Base-by-base conservation (phyloP, 1,140 invertebrate species). In the Diploscapter pachys region DNA sequence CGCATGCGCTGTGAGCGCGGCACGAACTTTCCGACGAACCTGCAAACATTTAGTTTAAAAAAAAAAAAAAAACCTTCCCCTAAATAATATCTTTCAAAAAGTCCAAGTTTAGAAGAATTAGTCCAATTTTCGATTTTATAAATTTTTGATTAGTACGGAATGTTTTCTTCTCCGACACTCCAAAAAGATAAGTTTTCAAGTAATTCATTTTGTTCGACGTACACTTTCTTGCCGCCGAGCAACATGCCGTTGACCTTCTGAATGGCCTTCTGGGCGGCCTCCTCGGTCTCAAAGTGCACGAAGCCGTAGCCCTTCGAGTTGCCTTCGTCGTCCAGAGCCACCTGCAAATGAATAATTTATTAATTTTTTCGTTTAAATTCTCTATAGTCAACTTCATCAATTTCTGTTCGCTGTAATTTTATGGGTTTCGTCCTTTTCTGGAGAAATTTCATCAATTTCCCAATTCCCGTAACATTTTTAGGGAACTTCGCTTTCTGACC, bases 221-320 rank as follows among this genome's bases (percentile, higher is more conserved):
- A 98, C 63, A 99, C 91, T 89, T 93, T 93, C 86, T 95, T 94
- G 31, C 91, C 91, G 86, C 94, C 93, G 63, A 95, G 87, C 86
- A 96, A 90, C 93, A 96, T 96, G 79, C 95, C 95, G 88, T 98
- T 98, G 61, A 90, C 89, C 88, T 95, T 96, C 80, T 96, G 93
- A 86, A 98, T 98, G 70, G 95, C 95, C 86, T 92, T 94, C 83
- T 93, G 94, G 49, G 97, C 96, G 54, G 96, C 93, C 88, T 98
- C 96, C 88, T 99, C 96, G 63, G 95, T 98, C 89, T 99, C 97
- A 89, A 99, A 99, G 88, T 99, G 97, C 1, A 99, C 96, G 89
- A 99, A 99, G 65, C 96, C 97, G 88, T 99, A 99, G 65, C 97
- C 97, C 88, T 96, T 96, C 49, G 95, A 96, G 64, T 90, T 91